Percentiles rank a stretch among this genome's conserved stretches.
phyloP scores from a whole-genome alignment of 2,113 vertebrate species.

The Sapayoa aenigma region DNA sequence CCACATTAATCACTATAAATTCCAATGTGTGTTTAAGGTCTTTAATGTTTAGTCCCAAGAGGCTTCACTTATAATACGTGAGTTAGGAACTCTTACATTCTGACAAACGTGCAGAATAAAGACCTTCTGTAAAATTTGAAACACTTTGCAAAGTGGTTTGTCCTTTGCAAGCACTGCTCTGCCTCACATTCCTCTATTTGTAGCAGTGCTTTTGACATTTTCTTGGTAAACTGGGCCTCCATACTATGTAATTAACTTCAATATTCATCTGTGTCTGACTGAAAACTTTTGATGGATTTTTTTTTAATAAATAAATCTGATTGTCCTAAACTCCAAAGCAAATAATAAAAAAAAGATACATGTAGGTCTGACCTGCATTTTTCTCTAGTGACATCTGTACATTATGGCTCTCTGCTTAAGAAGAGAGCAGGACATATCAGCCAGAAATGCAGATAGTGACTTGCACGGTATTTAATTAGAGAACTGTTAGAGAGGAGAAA shows the following conservation, averaged over 20 bases:
- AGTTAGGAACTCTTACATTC: background rate
- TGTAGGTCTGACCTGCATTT: background rate
- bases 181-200: background rate
- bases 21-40: background rate
- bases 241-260: background rate
- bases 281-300: background rate
- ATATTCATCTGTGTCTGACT: background rate
- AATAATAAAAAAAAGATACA: background rate
- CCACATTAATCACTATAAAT: background rate
- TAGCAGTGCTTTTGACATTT: background rate
- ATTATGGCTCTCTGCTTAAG: background rate
- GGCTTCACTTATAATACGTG: background rate
- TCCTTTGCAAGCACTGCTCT: background rate
- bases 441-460: slow-evolving; percentile 14
- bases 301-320: background rate
- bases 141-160: background rate
- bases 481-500: background rate
- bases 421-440: background rate
- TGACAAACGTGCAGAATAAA: background rate
- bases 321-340: background rate
- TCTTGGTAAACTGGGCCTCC: background rate
- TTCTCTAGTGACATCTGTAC: background rate
- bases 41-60: slow-evolving; percentile 15
- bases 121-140: background rate
- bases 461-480: slow-evolving; percentile 42